Percentiles rank a stretch among this genome's conserved stretches.
These are phyloP conservation scores for Passer domesticus DNA, from an alignment of 2,113 vertebrate genomes.

Conservation along the genomic window DNA sequence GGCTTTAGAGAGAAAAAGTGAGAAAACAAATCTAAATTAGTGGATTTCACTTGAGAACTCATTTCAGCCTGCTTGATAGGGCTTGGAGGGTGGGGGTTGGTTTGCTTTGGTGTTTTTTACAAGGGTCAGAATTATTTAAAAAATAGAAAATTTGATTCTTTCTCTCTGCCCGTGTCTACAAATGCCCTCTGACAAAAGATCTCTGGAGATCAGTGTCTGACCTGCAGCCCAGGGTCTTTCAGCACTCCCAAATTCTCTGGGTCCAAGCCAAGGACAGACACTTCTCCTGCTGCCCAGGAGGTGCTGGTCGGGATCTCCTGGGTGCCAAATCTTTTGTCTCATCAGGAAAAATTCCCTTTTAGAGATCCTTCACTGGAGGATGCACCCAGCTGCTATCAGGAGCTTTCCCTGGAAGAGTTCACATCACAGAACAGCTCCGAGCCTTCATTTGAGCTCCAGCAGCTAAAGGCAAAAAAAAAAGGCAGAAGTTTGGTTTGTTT, in stretches of 20 bases:
- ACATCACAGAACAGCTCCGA: not conserved
- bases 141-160: not conserved
- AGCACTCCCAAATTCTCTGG: not conserved
- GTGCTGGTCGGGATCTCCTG: not conserved
- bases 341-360: not conserved
- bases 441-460: not conserved
- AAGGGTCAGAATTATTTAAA: not conserved
- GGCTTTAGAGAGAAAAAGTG: not conserved
- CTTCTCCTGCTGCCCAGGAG: not conserved
- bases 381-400: not conserved
- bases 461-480: not conserved
- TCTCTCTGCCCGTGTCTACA: not conserved
- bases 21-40: not conserved
- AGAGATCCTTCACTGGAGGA: not conserved
- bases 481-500: not conserved
- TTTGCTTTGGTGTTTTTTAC: not conserved
- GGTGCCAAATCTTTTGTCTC: not conserved
- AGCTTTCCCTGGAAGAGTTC: not conserved
- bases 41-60: not conserved
- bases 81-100: accelerated
- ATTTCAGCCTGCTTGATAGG: not conserved
- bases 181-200: not conserved
- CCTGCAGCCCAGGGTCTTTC: not conserved
- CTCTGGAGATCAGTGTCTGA: not conserved
- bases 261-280: not conserved